A percentile compares a stretch with the other conserved stretches of the same genome.
Conservation (phyloP, 2,797 vertebrate species). For the Limnodromus scolopaceus region DNA sequence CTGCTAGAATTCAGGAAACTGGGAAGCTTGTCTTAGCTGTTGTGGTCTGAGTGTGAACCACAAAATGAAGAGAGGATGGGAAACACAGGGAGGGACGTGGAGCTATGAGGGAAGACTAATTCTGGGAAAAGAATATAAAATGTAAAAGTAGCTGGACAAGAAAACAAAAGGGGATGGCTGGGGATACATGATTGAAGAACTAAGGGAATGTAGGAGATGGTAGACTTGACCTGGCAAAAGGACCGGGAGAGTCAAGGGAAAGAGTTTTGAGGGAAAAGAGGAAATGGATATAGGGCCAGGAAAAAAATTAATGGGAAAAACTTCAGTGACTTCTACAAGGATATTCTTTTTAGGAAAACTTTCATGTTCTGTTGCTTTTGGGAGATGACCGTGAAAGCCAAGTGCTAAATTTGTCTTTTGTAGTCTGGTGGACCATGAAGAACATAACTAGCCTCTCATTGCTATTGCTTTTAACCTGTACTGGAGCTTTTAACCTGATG, state of each 20-base stretch:
- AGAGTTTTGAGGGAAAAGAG: background rate
- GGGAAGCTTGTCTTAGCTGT: background rate
- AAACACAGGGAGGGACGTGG: background rate
- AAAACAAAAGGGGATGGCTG: too few relatives aligned
- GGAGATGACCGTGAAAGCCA: background rate
- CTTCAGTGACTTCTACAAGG: background rate
- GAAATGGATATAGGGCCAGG: background rate
- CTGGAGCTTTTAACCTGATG: background rate
- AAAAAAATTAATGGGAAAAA: background rate
- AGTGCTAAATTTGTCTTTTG: background rate
- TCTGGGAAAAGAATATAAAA: background rate
- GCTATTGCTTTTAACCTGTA: background rate
- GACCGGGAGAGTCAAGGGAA: background rate
- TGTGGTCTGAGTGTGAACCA: background rate
- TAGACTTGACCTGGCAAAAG: background rate
- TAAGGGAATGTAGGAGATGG: background rate
- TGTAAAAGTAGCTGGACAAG: background rate
- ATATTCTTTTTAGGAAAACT: background rate
- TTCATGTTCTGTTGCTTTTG: background rate
- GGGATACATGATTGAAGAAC: background rate
- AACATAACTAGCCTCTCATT: background rate
- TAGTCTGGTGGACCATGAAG: background rate
- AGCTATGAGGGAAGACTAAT: background rate
- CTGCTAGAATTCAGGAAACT: background rate
- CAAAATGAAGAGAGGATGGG: background rate